A percentile compares a stretch with the other conserved stretches of the same genome.
Evolutionary conservation across 2,888 invertebrate species (phyloP).

Genomic region (Ceraclea dissimilis): DNA sequence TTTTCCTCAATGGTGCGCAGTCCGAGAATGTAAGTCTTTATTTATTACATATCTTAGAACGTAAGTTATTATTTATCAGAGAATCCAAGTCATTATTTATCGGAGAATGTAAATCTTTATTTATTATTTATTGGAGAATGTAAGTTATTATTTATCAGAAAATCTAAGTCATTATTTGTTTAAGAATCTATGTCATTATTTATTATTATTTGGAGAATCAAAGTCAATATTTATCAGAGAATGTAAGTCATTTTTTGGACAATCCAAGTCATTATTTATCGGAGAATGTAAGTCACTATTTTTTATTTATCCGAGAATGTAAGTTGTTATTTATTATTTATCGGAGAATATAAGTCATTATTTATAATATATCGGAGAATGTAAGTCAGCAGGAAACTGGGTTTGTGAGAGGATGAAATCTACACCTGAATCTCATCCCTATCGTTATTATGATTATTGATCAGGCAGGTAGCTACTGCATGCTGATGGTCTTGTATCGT

Average conservation of each 20-base stretch:
- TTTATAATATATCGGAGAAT: too few species aligned
- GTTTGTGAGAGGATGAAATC: too few species aligned
- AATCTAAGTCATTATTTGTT: too few species aligned
- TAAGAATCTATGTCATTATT: too few species aligned
- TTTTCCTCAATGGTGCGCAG: slow-evolving; percentile 68
- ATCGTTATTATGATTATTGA: too few species aligned
- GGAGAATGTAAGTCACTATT: slow-evolving; percentile 5
- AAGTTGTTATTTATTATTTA: not conserved
- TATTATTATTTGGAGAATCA: too few species aligned
- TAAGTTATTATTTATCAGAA: not conserved
- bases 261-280: slow-evolving; percentile 31
- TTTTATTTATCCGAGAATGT: not conserved
- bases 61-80: not conserved
- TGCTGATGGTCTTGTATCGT: too few species aligned
- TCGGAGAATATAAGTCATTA: too few species aligned
- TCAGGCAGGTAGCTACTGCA: too few species aligned
- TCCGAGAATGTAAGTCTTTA: slow-evolving; percentile 33
- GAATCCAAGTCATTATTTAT: slow-evolving; percentile 27
- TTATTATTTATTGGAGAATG: not conserved
- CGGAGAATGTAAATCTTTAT: slow-evolving; percentile 29
- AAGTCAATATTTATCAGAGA: not conserved
- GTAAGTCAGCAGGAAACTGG: not conserved
- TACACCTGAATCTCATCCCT: too few species aligned
- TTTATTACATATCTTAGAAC: not conserved
- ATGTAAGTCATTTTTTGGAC: not conserved